Evolutionary conservation across 2,113 vertebrate species (phyloP).

Genomic region (Halcyon senegalensis): DNA sequence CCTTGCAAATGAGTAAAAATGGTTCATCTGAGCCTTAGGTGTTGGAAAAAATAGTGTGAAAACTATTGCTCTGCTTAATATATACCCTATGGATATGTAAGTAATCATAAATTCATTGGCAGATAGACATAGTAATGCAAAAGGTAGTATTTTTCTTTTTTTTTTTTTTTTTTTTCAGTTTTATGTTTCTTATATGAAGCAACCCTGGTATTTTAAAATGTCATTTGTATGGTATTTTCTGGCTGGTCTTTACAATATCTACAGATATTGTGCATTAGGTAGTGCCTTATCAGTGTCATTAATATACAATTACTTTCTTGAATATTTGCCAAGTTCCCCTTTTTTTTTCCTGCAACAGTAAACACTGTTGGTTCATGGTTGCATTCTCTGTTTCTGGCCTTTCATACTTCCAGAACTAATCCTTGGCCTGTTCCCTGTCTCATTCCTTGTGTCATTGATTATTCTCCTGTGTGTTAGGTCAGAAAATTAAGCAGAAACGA

Average conservation of each 20-base stretch:
- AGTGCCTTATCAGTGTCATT: not conserved
- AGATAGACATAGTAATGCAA: not conserved
- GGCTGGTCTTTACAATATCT: not conserved
- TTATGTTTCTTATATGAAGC: not conserved
- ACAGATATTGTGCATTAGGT: not conserved
- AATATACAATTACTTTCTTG: not conserved
- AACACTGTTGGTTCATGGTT: not conserved
- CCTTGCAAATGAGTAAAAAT: not conserved
- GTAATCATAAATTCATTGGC: not conserved
- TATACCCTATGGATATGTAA: rapidly evolving
- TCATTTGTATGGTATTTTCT: not conserved
- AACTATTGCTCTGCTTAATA: not conserved
- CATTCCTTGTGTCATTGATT: not conserved
- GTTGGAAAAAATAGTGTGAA: not conserved
- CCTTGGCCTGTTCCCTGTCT: not conserved
- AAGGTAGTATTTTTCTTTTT: not conserved
- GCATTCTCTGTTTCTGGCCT: not conserved
- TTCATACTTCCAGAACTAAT: not conserved
- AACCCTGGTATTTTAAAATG: not conserved
- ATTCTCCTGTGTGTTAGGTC: not conserved
- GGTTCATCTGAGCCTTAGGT: not conserved
- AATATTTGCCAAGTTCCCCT: not conserved
- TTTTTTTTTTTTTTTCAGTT: rapidly evolving
- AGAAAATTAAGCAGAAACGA: not conserved
- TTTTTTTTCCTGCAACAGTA: not conserved